Percentiles rank a stretch among this genome's conserved stretches.
Evolutionary conservation across 2,797 vertebrate genomes (phyloP).

Genomic region (Pseudomugil tenellus): DNA sequence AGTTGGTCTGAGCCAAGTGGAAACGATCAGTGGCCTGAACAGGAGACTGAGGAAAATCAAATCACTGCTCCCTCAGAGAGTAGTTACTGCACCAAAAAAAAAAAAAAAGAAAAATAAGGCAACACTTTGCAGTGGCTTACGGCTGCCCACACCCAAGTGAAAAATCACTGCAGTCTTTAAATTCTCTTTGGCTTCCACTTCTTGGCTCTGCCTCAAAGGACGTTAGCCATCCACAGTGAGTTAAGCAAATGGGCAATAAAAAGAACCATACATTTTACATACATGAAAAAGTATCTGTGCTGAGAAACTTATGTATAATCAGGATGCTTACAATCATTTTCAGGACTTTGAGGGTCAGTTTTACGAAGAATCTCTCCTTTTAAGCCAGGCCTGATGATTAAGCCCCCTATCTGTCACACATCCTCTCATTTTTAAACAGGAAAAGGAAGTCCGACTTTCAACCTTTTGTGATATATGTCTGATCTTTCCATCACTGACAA

Average conservation of each 20-base stretch:
- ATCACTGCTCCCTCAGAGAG: slow-evolving; percentile 9
- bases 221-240: slow-evolving; percentile 4
- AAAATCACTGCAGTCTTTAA: slow-evolving; percentile 27
- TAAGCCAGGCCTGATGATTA: slow-evolving; percentile 46
- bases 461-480: slow-evolving; percentile 67
- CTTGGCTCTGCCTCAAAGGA: slow-evolving; percentile 59
- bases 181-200: slow-evolving; percentile 28
- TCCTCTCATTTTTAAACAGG: slow-evolving; percentile 73
- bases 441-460: slow-evolving; percentile 72
- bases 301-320: slow-evolving; percentile 19
- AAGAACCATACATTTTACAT: slow-evolving; percentile 37
- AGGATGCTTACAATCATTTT: slow-evolving; percentile 30
- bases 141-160: slow-evolving; percentile 24
- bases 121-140: slow-evolving; percentile 10
- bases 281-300: slow-evolving; percentile 13
- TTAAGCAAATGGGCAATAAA: slow-evolving; percentile 32
- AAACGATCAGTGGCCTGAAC: slow-evolving; percentile 24
- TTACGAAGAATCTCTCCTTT: slow-evolving; percentile 35
- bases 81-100: slow-evolving; percentile 14
- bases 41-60: slow-evolving; percentile 21
- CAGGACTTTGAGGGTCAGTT: slow-evolving; percentile 29
- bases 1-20: slow-evolving; percentile 16
- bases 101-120: slow-evolving; percentile 10
- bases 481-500: slow-evolving; percentile 64
- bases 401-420: slow-evolving; percentile 51